A percentile compares a stretch with the other conserved stretches of the same genome.
These are phyloP conservation scores for Tipula unca DNA, from an alignment of 2,888 invertebrate species.

Conservation along the genomic window DNA sequence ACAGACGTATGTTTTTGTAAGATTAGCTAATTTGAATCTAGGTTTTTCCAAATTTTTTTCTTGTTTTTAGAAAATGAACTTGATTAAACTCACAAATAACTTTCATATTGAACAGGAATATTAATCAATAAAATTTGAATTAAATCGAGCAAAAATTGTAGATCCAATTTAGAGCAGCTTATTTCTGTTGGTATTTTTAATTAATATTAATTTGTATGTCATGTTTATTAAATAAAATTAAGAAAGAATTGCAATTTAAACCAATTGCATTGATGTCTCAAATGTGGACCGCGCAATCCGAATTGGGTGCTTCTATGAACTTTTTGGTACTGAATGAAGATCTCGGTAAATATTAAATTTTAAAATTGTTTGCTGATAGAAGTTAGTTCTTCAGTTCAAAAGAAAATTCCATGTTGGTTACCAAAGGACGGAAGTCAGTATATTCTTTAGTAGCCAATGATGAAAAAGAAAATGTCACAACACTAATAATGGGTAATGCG, in stretches of 20 bases:
- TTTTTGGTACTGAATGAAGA: neutral
- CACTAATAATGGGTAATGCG: neutral
- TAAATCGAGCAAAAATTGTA: neutral
- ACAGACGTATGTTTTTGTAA: neutral
- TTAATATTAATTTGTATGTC: neutral
- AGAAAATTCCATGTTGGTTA: neutral
- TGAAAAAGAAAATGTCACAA: slow-evolving; percentile 16
- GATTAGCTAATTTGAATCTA: neutral
- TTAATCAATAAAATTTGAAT: neutral
- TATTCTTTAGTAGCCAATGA: neutral
- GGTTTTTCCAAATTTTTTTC: neutral
- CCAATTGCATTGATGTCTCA: too few relatives aligned
- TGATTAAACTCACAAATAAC: too few relatives aligned
- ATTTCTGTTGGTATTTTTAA: neutral
- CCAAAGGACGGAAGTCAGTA: neutral
- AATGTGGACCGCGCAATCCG: too few relatives aligned
- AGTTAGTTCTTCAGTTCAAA: neutral
- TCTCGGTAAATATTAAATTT: neutral
- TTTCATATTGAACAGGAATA: neutral
- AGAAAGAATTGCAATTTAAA: too few relatives aligned
- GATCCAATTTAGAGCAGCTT: neutral
- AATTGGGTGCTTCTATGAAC: too few relatives aligned
- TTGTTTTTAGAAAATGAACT: too few relatives aligned
- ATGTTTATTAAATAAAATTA: neutral
- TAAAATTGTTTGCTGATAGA: neutral